These are phyloP conservation scores for Microctenopoma lineatum DNA, from an alignment of 2,797 vertebrate species.

Conservation along the genomic window DNA sequence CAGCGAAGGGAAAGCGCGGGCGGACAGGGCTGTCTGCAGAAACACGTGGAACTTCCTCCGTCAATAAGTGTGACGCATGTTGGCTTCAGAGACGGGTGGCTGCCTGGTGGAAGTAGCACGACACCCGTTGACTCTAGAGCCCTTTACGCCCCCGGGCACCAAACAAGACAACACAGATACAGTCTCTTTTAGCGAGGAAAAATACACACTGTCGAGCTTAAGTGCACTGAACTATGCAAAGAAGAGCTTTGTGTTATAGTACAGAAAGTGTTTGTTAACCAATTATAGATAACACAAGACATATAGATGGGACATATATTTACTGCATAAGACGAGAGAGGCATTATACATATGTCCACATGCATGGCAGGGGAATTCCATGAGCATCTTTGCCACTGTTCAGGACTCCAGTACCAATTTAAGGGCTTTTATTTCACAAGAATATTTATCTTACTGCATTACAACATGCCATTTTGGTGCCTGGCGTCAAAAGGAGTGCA, in stretches of 20 bases:
- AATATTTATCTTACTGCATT: no score
- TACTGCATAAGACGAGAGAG: no score
- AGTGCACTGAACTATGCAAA: constrained; percentile 54
- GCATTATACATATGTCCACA: no score
- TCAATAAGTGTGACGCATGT: constrained; percentile 70
- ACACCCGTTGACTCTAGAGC: constrained; percentile 81
- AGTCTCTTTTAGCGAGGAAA: constrained; percentile 55
- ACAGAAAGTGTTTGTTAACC: constrained; percentile 19
- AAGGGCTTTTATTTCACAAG: no score
- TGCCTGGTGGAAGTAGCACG: constrained; percentile 77
- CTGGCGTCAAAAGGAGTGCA: no score
- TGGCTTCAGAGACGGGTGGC: constrained; percentile 77
- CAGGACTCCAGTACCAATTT: no score
- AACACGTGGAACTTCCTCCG: constrained; percentile 71
- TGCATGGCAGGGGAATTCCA: no score
- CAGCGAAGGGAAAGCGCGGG: constrained; percentile 53
- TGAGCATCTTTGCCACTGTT: no score
- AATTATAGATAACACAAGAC: background rate
- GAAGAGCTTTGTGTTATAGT: constrained; percentile 23
- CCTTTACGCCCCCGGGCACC: constrained; percentile 60
- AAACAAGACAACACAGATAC: constrained; percentile 76
- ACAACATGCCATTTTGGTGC: no score
- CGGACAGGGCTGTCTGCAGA: constrained; percentile 66
- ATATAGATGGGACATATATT: constrained; percentile 7
- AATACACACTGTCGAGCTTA: constrained; percentile 45